Base-by-base conservation (phyloP, 2,797 vertebrate species). In the Fistularia commersonii region DNA sequence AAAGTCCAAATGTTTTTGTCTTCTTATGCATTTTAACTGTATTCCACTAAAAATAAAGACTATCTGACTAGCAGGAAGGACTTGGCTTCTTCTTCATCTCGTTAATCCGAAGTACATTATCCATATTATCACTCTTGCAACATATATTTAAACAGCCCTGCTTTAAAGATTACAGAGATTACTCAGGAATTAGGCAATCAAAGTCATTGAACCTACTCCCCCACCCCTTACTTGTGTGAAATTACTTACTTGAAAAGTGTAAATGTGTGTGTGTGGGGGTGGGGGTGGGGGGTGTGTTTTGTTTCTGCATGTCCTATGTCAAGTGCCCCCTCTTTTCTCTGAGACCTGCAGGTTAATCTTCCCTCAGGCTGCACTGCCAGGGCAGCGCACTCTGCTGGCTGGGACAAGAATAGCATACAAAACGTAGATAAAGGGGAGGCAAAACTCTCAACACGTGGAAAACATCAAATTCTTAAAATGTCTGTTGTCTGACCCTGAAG, bases 121-220 rank as follows among this genome's bases (percentile, higher is more conserved):
- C 32, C 51, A 64, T 54, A 40, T 53, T 14, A 12, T 61, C 61
- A 38, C 63, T 61, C 61, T 32, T 11, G 37, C 68, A 83, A 75
- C 78, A 86, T 79, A 72, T 78, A 87, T 83, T 83, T 82, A 86
- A 82, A 84, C 70, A 61, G 83, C 79, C 71, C 62, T 82, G 73
- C 79, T 88, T 89, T 85, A 87, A 78, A 88, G 89, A 89, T 92
- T 90, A 91, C 87, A 82, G 87, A 88, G 89, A 91, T 92, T 90
- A 91, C 83, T 54, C 80, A 75, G 84, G 89, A 89, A 90, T 92
- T 91, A 91, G 85, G 79, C 57, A 84, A 91, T 91, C 88, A 91
- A 91, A 90, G 88, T 74, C 79, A 84, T 71, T 79, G 79, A 86
- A 84, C 81, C 79, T 83, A 73, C 52, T 8, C 74, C 56, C 42